Evolutionary conservation across 2,888 invertebrate genomes (phyloP), one percentile per base, ranked within the genome.

Genomic region (Calameuta pallipes): DNA sequence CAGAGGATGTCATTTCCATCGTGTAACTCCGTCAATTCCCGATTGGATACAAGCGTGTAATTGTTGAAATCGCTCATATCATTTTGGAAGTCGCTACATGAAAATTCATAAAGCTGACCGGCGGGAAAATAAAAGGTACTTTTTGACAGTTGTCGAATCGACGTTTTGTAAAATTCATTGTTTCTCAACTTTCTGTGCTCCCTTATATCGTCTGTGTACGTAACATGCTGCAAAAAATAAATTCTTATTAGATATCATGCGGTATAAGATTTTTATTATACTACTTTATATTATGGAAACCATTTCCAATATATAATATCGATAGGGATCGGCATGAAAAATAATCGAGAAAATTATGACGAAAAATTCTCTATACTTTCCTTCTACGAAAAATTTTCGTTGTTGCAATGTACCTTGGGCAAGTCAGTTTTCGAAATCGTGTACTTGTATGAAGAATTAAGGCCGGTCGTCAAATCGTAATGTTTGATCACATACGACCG

Each of bases 51-150:
- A 2, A 56, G 23, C 1, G 83, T 82, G 11, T 79, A 81, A 15
- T 80, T 83, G 15, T 82, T 81, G 11, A 77, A 73, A 30, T 82
- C 80, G 23, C 84, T 82, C 13, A 77, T 70, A 15, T 80, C 76
- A 13, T 9, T 30, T 4, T n/a, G 23, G n/a, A 30, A 23, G 9
- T 56, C 56, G 11, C 36, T 75, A 68, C 78, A 78, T 4, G 68
- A 31, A 73, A 89, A 89, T 37, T 86, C 81, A 80, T 89, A 94
- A 30, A 95, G 87, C 35, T 92, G 92, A 11, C 93, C 92, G 0
- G 94, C 92, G 2, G 95, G 95, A 85, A 95, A 95, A 89, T 94
- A 95, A 81, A 94, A 92, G 78, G 92, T 89, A 69, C 90, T 91
- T 56, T 92, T 92, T 0, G 94, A 93, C 11, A 95, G 86, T 87